Evolutionary conservation across 2,888 invertebrate genomes (phyloP), one percentile per base, ranked within the genome.

Genomic region (Philereme vetulata): DNA sequence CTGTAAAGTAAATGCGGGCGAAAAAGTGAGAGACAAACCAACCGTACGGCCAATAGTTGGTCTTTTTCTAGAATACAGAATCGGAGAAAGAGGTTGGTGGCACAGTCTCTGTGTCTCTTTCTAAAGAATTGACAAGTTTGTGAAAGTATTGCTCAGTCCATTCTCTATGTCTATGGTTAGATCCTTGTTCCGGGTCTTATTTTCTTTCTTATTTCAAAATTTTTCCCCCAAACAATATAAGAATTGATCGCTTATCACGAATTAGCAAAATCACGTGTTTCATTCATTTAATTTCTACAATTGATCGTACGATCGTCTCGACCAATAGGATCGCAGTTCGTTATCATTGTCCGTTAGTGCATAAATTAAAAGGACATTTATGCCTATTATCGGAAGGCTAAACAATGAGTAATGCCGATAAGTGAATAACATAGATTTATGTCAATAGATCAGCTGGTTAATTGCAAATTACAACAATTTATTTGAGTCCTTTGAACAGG

Each of bases 281-380:
- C 8, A 47, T 56, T 21, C 21, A 21, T 21, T 21, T 21, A 21
- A 21, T 55, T 4, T 38, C 35, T 38, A 47, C 42, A 44, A 59
- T 56, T 61, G 63, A 67, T 69, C 69, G 60, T 69, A 69, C 63
- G 69, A 67, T 51, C 32, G 36, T 10, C 32, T 56, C 61, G 63
- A 7, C 69, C 69, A 69, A 69, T 69, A 44, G 58, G 50, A 58
- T 21, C 48, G 10, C 33, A 54, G 56, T 51, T 51, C 42, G 52
- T 52, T 67, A 67, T 69, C 68, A n/a, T 3, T 40, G 40, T 44
- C 35, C 36, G 47, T 50, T 48, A 21, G 47, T 40, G 11, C 33
- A 52, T 49, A 38, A 42, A 53, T 59, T 34, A 54, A 56, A 56
- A 53, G 32, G 48, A 56, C 46, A 56, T 50, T 46, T 10, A 33